Percentiles rank a stretch among this genome's conserved stretches.
phyloP scores from a whole-genome alignment of 2,113 vertebrate species.

The Cariama cristata region DNA sequence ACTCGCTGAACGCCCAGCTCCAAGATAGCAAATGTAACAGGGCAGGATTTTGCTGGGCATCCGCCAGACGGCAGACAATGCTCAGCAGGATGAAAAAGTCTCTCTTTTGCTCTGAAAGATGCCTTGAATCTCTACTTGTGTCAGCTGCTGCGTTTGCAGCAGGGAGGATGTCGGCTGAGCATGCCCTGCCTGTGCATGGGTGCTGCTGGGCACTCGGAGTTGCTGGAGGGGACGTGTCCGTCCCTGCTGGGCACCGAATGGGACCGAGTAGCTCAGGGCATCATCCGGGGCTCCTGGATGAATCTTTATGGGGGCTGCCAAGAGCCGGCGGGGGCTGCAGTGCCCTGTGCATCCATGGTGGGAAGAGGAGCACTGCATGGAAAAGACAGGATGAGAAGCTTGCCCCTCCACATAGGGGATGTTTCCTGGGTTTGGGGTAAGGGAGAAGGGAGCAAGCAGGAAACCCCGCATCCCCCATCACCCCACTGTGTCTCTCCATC shows the following conservation, averaged over 20 bases:
- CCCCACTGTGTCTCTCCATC: accelerated
- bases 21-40: neutral
- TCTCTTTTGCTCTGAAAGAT: neutral
- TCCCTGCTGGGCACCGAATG: neutral
- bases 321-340: neutral
- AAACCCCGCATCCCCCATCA: neutral
- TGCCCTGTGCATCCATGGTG: neutral
- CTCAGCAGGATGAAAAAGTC: neutral
- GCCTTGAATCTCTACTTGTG: neutral
- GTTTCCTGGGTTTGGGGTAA: neutral
- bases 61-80: accelerated
- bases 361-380: neutral
- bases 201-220: accelerated
- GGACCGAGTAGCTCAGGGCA: neutral
- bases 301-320: neutral
- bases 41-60: neutral
- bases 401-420: neutral
- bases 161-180: accelerated
- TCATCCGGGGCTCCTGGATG: neutral
- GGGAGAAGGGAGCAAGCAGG: neutral
- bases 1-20: neutral
- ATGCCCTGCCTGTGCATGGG: accelerated
- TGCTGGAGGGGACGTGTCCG: accelerated
- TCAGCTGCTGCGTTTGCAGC: neutral
- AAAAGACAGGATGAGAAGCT: neutral